Percentiles rank a stretch among this genome's conserved stretches.
Evolutionary conservation across 2,113 vertebrate species (phyloP).

Genomic region (Myrmecobius fasciatus): DNA sequence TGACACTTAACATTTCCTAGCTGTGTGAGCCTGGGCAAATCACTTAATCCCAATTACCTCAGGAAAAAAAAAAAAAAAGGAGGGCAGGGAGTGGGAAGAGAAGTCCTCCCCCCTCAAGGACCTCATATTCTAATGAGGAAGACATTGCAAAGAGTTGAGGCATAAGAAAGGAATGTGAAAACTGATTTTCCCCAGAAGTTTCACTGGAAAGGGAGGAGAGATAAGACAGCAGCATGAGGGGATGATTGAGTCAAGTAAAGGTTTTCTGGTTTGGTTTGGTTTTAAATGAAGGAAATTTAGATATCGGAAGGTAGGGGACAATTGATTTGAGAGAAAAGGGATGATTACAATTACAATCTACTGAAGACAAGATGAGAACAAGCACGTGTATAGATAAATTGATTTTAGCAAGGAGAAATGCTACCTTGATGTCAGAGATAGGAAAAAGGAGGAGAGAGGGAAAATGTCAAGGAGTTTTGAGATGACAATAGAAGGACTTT

Average conservation of each 20-base stretch:
- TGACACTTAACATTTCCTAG: too few relatives aligned
- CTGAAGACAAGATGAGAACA: background rate
- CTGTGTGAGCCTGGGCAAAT: too few relatives aligned
- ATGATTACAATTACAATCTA: background rate
- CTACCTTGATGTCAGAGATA: background rate
- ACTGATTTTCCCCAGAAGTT: background rate
- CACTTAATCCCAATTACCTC: too few relatives aligned
- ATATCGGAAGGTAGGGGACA: background rate
- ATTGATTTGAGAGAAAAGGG: background rate
- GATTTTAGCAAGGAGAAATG: background rate
- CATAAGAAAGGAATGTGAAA: background rate
- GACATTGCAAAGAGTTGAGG: background rate
- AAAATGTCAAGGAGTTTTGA: background rate
- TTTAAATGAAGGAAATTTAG: background rate
- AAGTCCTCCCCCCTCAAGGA: background rate
- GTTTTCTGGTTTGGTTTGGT: background rate
- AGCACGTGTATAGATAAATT: background rate
- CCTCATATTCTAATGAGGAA: background rate
- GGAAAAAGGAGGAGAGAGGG: background rate
- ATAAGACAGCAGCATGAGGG: background rate
- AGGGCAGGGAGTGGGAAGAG: background rate
- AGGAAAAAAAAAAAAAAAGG: too few relatives aligned
- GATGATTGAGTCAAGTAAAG: background rate
- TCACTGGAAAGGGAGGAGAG: background rate
- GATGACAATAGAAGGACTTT: background rate